Conservation (phyloP, 2,888 invertebrate species). For the Brachylomia viminalis region DNA sequence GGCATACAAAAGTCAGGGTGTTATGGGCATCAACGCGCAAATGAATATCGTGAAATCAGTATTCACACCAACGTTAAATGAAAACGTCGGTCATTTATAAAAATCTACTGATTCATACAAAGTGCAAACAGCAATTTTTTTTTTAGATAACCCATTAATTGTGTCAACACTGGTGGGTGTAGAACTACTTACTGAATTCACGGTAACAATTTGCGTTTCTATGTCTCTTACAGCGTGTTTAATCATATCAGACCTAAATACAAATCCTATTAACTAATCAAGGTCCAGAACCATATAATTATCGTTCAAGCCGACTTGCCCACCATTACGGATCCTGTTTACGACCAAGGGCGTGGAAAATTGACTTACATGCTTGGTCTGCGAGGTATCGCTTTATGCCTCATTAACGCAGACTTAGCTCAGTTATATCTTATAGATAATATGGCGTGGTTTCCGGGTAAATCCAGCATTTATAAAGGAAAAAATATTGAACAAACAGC, state of each 20-base stretch:
- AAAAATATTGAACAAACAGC: background rate
- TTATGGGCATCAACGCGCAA: too few relatives aligned
- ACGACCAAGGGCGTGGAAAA: constrained; percentile 46
- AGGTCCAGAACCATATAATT: constrained; percentile 18
- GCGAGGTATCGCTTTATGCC: constrained; percentile 31
- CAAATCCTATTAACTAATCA: constrained; percentile 26
- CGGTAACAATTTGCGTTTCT: too few relatives aligned
- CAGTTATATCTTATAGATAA: background rate
- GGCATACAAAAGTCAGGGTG: too few relatives aligned
- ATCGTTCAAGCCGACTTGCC: constrained; percentile 8
- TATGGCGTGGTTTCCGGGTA: background rate
- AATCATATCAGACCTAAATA: constrained; percentile 1
- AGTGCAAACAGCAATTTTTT: too few relatives aligned
- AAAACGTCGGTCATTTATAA: too few relatives aligned
- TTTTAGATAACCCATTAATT: too few relatives aligned
- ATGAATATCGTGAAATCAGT: too few relatives aligned
- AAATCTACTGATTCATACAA: too few relatives aligned
- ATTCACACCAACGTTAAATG: too few relatives aligned
- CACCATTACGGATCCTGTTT: constrained; percentile 39
- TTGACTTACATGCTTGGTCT: constrained; percentile 53
- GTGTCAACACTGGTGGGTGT: too few relatives aligned
- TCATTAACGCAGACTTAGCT: constrained; percentile 31
- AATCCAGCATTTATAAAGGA: background rate
- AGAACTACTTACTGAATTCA: too few relatives aligned
- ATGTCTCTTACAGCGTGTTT: background rate